Evolutionary conservation across 2,113 vertebrate species (phyloP).

Genomic region (Ictalurus furcatus): DNA sequence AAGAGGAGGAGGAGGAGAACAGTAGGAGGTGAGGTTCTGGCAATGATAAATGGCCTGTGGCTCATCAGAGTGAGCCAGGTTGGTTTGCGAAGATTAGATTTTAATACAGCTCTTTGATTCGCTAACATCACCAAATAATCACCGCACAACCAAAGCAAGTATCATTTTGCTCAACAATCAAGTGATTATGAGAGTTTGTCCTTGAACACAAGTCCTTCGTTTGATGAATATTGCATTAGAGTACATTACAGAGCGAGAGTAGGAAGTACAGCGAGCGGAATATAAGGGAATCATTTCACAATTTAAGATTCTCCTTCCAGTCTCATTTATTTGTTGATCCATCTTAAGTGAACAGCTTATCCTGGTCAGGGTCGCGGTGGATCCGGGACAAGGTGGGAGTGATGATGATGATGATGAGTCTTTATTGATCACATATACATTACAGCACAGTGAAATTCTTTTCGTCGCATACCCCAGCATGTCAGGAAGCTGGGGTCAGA

Average conservation of each 20-base stretch:
- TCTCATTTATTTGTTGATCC: neutral
- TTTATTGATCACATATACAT: no score
- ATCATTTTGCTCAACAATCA: conserved; percentile 68
- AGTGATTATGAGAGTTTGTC: conserved; percentile 66
- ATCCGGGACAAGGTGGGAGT: neutral
- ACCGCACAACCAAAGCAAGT: conserved; percentile 69
- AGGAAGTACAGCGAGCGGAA: conserved; percentile 18
- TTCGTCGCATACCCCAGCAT: no score
- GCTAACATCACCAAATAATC: conserved; percentile 68
- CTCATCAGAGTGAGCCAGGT: conserved; percentile 75
- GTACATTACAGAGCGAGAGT: conserved; percentile 14
- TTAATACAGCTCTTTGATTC: conserved; percentile 74
- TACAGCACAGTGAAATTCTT: no score
- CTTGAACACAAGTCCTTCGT: conserved; percentile 61
- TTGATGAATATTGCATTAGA: conserved; percentile 51
- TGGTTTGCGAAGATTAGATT: conserved; percentile 79
- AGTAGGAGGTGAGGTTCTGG: conserved; percentile 74
- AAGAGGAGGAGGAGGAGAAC: conserved; percentile 60
- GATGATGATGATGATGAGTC: no score
- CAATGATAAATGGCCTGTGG: conserved; percentile 75
- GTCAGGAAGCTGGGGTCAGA: no score
- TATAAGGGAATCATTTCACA: neutral
- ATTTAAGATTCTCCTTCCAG: neutral
- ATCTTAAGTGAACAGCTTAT: neutral
- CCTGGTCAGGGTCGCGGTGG: neutral